A percentile compares a stretch with the other conserved stretches of the same genome.
Evolutionary conservation across 2,797 vertebrate species (phyloP).

Genomic region (Notolepis coatsorum): DNA sequence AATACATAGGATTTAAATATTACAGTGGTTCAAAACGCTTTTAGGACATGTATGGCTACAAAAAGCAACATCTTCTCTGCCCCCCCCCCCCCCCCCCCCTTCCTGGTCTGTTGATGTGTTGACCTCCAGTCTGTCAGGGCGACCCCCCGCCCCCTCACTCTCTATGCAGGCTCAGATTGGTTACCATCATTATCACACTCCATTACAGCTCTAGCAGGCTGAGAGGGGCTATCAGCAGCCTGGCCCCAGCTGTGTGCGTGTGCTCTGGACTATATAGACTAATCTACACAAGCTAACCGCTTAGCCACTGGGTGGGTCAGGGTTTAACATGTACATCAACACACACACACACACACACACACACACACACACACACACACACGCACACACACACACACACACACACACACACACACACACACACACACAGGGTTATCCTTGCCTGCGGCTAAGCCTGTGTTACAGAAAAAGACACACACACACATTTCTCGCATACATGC

Average conservation of each 20-base stretch:
- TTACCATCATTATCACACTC: conserved; percentile 62
- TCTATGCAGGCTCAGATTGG: conserved; percentile 46
- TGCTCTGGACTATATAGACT: too few relatives aligned
- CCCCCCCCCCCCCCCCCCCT: conserved; percentile 21
- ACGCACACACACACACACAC: not conserved
- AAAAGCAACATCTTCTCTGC: too few relatives aligned
- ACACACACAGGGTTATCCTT: not conserved
- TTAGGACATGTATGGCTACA: too few relatives aligned
- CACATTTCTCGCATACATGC: conserved; percentile 9
- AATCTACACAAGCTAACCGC: conserved; percentile 57
- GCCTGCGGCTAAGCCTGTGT: not conserved
- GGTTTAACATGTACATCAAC: too few relatives aligned
- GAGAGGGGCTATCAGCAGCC: conserved; percentile 34
- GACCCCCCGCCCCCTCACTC: conserved; percentile 49
- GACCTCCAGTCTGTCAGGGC: conserved; percentile 57
- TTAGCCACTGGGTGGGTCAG: too few relatives aligned
- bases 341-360: too few relatives aligned
- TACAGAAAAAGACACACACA: conserved; percentile 6
- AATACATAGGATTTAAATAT: too few relatives aligned
- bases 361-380: conserved; percentile 3
- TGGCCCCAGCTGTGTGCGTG: conserved; percentile 61
- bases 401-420: not conserved
- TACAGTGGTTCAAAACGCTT: too few relatives aligned
- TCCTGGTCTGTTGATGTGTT: too few relatives aligned
- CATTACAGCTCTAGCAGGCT: conserved; percentile 63